Conservation (phyloP, 2,113 vertebrate species). For the Neoarius graeffei region DNA sequence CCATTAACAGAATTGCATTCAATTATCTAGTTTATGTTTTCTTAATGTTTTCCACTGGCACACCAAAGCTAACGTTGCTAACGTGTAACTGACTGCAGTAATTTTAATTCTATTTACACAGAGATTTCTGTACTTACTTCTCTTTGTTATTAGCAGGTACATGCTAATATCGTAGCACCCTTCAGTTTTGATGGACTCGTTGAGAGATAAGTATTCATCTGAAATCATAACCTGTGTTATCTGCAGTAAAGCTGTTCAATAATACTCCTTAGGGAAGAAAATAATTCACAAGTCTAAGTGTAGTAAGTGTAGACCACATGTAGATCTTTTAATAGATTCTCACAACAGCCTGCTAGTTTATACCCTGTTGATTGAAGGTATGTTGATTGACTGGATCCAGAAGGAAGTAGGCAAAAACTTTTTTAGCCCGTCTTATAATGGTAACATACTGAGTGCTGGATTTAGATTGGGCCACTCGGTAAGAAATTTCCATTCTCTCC, state of each 20-base stretch:
- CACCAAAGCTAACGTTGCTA: background rate
- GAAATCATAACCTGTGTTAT: background rate
- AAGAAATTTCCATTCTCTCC: background rate
- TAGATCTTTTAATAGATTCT: background rate
- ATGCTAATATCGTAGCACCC: background rate
- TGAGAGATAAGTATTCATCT: background rate
- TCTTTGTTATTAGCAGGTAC: no score
- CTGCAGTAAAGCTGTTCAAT: background rate
- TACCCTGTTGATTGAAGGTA: background rate
- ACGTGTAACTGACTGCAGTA: background rate
- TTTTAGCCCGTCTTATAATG: background rate
- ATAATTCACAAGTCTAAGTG: background rate
- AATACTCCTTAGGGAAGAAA: background rate
- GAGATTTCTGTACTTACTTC: background rate
- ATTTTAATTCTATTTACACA: background rate
- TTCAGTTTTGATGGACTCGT: background rate
- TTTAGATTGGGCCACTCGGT: background rate
- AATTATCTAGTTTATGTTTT: background rate
- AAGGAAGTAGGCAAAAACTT: background rate
- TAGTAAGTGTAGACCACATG: background rate
- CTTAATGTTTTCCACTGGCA: no score
- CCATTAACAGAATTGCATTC: background rate
- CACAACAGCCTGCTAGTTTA: background rate
- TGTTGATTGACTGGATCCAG: slow-evolving; percentile 5
- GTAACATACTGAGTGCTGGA: background rate